Base-by-base conservation (phyloP, 2,113 vertebrate species). In the Phylloscopus trochilus region DNA sequence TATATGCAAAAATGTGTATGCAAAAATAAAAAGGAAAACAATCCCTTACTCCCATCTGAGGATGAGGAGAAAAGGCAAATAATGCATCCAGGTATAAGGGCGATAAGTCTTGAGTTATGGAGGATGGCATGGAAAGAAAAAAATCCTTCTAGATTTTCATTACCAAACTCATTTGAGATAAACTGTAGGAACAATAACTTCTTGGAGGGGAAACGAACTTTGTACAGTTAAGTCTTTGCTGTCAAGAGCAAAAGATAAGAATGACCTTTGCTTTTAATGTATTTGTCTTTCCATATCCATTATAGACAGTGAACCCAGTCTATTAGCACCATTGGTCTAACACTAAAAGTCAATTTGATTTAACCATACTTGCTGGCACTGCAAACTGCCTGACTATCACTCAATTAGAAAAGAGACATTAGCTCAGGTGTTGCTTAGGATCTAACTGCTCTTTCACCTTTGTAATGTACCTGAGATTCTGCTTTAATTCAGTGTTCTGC, bases 331-430 rank as follows among this genome's bases (percentile, higher is more conserved):
- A 43, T 8, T 63, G 72, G 72, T 80, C 79, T 77, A 83, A 94
- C 77, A 79, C 77, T 91, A 93, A 90, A 91, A 93, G 92, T 94
- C 90, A 92, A 77, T 90, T 93, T 92, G 90, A 95, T 95, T 87
- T 94, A 94, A 90, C 82, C 58, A 83, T 37, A 80, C 56, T 94
- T 94, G 95, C 95, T 96, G 90, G 92, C 90, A 81, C 86, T 94
- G 93, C 93, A 95, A 94, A 86, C 72, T 90, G 72, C 63, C 67
- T 58, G 67, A 68, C 82, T 88, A 93, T 86, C 90, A 93, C 67
- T 94, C 92, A 83, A 72, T 93, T 88, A 88, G 75, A 89, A 96
- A 74, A 74, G 62, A 87, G 63, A 86, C 74, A 94, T 94, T 91
- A 92, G 39, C 79, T 94, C 76, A 86, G 92, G 75, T 88, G 55